Percentiles rank a stretch among this genome's conserved stretches.
Evolutionary conservation across 2,797 vertebrate species (phyloP).

Genomic region (Toxotes lorentzi): DNA sequence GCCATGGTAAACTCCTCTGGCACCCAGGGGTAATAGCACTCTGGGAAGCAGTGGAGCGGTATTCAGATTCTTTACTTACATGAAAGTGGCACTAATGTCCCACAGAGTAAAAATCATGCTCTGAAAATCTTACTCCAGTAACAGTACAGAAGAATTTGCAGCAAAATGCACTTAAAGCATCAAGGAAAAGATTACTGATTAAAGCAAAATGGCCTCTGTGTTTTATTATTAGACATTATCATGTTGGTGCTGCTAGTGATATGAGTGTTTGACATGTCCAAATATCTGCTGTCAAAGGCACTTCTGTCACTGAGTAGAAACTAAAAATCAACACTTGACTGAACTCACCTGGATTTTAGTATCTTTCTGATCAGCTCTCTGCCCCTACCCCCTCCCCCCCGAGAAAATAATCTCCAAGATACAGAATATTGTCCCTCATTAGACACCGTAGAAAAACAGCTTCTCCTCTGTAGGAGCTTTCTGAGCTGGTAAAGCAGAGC

Average conservation of each 20-base stretch:
- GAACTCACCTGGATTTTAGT: conserved; percentile 5
- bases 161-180: no score
- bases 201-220: no score
- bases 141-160: neutral
- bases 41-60: no score
- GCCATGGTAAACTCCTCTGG: neutral
- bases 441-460: conserved; percentile 29
- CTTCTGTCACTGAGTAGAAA: neutral
- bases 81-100: neutral
- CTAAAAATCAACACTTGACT: neutral
- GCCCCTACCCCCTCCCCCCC: no score
- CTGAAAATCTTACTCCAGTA: no score
- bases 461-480: conserved; percentile 46
- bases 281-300: no score
- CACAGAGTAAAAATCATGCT: no score
- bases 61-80: neutral
- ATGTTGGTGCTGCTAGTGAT: neutral
- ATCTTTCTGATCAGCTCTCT: neutral
- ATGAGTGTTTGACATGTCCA: no score
- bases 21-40: neutral
- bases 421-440: conserved; percentile 2
- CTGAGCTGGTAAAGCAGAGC: conserved; percentile 55
- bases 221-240: no score
- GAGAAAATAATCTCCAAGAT: conserved; percentile 25
- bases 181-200: no score